Conservation (phyloP, 2,797 vertebrate species). For the Xiphorhynchus erythropygius region DNA sequence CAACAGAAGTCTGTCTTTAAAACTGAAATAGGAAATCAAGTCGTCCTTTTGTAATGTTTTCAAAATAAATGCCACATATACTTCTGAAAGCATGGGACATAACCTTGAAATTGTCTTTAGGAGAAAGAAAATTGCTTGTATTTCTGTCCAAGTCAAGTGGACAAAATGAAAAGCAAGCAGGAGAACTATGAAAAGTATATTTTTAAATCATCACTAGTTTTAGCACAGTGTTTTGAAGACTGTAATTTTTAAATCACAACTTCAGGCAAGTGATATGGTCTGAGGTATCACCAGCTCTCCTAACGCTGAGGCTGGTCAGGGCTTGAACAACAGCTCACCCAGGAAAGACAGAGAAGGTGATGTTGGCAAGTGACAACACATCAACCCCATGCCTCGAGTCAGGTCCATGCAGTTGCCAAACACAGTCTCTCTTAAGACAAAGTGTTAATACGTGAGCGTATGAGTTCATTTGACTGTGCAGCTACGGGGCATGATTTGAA, state of each 20-base stretch:
- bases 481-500: constrained; percentile 27
- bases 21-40: background rate
- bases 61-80: background rate
- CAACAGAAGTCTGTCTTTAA: background rate
- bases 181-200: background rate
- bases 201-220: background rate
- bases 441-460: background rate
- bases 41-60: background rate
- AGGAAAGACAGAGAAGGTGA: background rate
- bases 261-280: background rate
- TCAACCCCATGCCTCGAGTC: background rate
- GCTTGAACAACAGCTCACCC: background rate
- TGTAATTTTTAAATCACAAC: background rate
- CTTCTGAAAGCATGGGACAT: background rate
- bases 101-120: background rate
- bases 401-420: background rate
- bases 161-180: background rate
- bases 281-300: background rate
- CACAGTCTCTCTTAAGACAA: background rate
- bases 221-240: background rate
- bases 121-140: background rate
- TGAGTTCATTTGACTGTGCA: background rate
- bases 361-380: background rate
- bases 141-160: background rate
- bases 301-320: background rate